These are phyloP conservation scores for Cydia strobilella DNA, from an alignment of 1,140 invertebrate species.

Conservation along the genomic window DNA sequence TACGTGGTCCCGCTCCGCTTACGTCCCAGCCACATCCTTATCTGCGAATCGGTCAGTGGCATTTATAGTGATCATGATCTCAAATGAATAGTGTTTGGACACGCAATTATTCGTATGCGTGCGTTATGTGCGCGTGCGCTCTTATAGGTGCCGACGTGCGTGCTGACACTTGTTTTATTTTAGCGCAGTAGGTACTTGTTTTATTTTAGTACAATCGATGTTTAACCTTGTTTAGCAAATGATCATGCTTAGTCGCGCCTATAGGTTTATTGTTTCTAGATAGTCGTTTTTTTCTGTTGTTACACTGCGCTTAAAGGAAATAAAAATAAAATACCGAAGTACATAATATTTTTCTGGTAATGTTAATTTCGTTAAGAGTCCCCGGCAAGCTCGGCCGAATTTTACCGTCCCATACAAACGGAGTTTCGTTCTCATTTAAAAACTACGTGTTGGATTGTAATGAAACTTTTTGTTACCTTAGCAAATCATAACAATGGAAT, in stretches of 20 bases:
- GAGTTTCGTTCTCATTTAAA: too few species aligned
- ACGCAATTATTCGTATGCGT: slow-evolving; percentile 2
- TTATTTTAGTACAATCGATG: not conserved
- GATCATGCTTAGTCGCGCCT: not conserved
- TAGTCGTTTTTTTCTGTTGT: too few species aligned
- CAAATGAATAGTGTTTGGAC: slow-evolving; percentile 22
- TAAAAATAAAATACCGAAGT: too few species aligned
- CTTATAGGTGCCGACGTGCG: slow-evolving; percentile 14
- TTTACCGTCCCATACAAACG: too few species aligned
- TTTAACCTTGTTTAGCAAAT: slow-evolving; percentile 9
- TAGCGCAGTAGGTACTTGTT: not conserved
- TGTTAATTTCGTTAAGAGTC: too few species aligned
- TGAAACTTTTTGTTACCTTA: too few species aligned
- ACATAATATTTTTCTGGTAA: too few species aligned
- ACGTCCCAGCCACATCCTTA: not conserved
- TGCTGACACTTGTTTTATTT: slow-evolving; percentile 6
- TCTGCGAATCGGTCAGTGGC: slow-evolving; percentile 19
- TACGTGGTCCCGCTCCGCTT: not conserved
- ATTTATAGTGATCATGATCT: slow-evolving; percentile 20
- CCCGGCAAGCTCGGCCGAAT: too few species aligned
- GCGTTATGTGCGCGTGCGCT: slow-evolving; percentile 7
- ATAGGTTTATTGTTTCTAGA: too few species aligned
- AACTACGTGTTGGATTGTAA: too few species aligned
- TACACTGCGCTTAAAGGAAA: too few species aligned
- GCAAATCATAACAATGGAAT: too few species aligned